Evolutionary conservation across 2,113 vertebrate genomes (phyloP), one percentile per base, ranked within the genome.

Genomic region (Microcebus lehilahytsara): DNA sequence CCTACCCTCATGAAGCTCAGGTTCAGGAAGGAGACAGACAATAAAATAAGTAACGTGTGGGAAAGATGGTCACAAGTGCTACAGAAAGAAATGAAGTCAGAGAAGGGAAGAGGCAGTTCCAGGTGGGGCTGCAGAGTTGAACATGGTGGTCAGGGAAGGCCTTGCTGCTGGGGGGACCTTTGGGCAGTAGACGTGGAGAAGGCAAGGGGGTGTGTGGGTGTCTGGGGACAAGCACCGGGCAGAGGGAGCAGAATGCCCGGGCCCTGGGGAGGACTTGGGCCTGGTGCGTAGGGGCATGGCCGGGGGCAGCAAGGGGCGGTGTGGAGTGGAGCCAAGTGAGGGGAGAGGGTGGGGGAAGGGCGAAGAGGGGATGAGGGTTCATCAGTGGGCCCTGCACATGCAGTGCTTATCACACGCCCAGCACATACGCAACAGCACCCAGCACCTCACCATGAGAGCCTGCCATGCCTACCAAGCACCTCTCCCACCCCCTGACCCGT

Each of bases 321-420:
- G 42, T 0, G 2, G 60, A n/a, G 34, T 6, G 32, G 27, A 9
- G n/a, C 42, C 16, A 71, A 62, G 60, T 62, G 60, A 62, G 60
- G 9, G 14, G 84, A 37, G n/a, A 0, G 37, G 34, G 13, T 5
- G 3, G 9, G 11, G 27, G 60, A 27, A 34, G 71, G 53, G 9
- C 0, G 3, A 32, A 67, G 58, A 49, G 37, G 9, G 22, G n/a
- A 20, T 0, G 20, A 7, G 2, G 17, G 11, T 1, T 58, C n/a
- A 9, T 4, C 53, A 34, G 53, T 56, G 6, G 75, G 30, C 80
- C 30, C 4, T 32, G 77, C 5, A 27, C 3, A 69, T 5, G 4
- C 7, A 11, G 37, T 13, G 64, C 7, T 14, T 34, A 20, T 6
- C 72, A 30, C 1, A 20, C 9, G 17, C 53, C 60, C 60, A 5